Conservation (phyloP, 2,888 invertebrate genomes). For the Elysia crispata region DNA sequence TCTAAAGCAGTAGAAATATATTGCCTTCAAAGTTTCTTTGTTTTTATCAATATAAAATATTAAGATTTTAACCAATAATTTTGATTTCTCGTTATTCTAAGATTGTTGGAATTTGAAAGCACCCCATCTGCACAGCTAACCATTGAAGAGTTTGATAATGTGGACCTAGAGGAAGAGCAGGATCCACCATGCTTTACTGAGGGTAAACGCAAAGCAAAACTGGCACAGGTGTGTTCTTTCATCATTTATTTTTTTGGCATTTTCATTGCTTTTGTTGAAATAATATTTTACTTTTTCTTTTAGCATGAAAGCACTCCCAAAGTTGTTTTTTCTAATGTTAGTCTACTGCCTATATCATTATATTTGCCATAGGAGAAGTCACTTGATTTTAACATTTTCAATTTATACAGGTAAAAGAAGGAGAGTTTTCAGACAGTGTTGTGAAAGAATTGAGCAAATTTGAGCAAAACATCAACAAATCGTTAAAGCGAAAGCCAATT, state of each 20-base stretch:
- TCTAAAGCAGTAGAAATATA: no score
- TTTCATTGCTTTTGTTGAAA: no score
- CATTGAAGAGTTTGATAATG: slow-evolving; percentile 96
- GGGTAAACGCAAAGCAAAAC: slow-evolving; percentile 90
- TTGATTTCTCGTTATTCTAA: slow-evolving; percentile 49
- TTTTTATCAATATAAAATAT: no score
- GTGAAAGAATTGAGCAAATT: slow-evolving; percentile 45
- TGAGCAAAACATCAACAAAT: slow-evolving; percentile 47
- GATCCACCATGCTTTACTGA: slow-evolving; percentile 97
- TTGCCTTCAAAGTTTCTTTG: no score
- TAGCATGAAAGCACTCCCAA: no score
- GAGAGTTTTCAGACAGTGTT: slow-evolving; percentile 29
- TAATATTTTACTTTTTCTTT: no score
- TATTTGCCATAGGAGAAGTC: no score
- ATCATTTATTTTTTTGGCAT: no score
- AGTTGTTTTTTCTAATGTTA: no score
- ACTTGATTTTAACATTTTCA: not conserved
- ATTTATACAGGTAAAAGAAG: slow-evolving; percentile 3
- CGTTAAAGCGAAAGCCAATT: slow-evolving; percentile 23
- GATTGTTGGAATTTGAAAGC: slow-evolving; percentile 94
- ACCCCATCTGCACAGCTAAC: slow-evolving; percentile 97
- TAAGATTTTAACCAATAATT: not conserved
- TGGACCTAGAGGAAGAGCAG: slow-evolving; percentile 96
- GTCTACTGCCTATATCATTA: no score
- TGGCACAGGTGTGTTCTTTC: slow-evolving; percentile 48